These are phyloP conservation scores for Ancistrus triradiatus DNA, from an alignment of 2,113 vertebrate genomes.

Conservation along the genomic window DNA sequence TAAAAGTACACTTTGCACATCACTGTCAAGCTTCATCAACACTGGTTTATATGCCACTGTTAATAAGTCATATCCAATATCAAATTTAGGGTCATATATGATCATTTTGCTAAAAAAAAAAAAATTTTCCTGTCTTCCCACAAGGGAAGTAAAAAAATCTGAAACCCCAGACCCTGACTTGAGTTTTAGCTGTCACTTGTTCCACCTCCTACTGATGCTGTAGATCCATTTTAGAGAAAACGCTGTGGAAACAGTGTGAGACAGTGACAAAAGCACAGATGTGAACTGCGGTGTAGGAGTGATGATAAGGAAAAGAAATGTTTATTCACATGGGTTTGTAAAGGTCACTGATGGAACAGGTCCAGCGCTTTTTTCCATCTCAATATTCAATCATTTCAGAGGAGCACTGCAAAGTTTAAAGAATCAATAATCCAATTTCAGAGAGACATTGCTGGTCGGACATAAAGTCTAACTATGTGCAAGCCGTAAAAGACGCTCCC, in stretches of 20 bases:
- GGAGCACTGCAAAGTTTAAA: background rate
- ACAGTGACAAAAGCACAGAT: background rate
- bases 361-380: background rate
- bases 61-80: too few species aligned
- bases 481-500: background rate
- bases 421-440: background rate
- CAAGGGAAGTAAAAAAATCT: background rate
- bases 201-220: background rate
- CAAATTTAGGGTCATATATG: too few species aligned
- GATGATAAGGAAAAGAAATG: background rate
- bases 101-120: too few species aligned
- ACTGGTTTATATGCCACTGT: too few species aligned
- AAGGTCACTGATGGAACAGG: background rate
- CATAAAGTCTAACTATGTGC: conserved; percentile 6
- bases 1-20: too few species aligned
- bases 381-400: too few species aligned
- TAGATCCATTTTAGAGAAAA: background rate
- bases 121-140: background rate
- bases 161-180: background rate
- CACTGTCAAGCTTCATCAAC: too few species aligned
- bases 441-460: background rate
- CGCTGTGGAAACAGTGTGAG: conserved; percentile 8
- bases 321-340: background rate
- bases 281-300: background rate
- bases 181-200: background rate